Conservation (phyloP, 92 coral and sea anemone genomes). For the Porites cylindrica region DNA sequence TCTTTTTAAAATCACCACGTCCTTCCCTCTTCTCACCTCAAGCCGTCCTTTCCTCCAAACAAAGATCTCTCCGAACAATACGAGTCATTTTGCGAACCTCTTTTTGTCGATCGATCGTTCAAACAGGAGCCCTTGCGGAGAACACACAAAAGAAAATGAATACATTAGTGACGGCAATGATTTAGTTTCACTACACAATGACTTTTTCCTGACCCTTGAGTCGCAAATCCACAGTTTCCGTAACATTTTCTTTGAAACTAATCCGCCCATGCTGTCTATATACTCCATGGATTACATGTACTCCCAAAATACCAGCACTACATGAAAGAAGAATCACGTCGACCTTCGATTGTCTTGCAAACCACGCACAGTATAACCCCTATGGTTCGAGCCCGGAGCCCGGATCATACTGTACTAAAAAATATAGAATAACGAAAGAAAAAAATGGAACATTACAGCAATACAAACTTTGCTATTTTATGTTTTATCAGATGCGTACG, state of each 20-base stretch:
- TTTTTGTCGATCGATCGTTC: background rate
- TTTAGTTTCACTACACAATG: conserved; percentile 14
- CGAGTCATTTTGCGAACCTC: conserved; percentile 1
- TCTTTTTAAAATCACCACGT: conserved; percentile 22
- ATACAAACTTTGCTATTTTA: conserved; percentile 4
- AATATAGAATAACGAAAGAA: background rate
- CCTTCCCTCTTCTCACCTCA: background rate
- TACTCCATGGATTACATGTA: conserved; percentile 30
- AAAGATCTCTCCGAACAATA: background rate
- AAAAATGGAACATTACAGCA: background rate
- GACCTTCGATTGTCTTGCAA: background rate
- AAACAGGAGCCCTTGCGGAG: conserved; percentile 22
- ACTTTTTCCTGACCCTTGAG: conserved; percentile 23
- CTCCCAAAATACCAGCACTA: conserved; percentile 32
- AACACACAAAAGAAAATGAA: conserved; percentile 27
- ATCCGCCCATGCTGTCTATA: conserved; percentile 22
- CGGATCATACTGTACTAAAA: background rate
- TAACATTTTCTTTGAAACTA: conserved; percentile 19
- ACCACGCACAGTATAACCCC: conserved; percentile 28
- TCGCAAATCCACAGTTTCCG: conserved; percentile 31
- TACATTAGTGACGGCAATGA: conserved; percentile 16
- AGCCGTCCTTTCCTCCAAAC: conserved; percentile 13
- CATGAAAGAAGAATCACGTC: conserved; percentile 19
- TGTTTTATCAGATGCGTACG: conserved; percentile 30
- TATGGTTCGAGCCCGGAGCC: conserved; percentile 1